Percentiles rank a stretch among this genome's conserved stretches.
These are phyloP conservation scores for Wasmannia auropunctata DNA, from an alignment of 1,140 invertebrate genomes.

Conservation along the genomic window DNA sequence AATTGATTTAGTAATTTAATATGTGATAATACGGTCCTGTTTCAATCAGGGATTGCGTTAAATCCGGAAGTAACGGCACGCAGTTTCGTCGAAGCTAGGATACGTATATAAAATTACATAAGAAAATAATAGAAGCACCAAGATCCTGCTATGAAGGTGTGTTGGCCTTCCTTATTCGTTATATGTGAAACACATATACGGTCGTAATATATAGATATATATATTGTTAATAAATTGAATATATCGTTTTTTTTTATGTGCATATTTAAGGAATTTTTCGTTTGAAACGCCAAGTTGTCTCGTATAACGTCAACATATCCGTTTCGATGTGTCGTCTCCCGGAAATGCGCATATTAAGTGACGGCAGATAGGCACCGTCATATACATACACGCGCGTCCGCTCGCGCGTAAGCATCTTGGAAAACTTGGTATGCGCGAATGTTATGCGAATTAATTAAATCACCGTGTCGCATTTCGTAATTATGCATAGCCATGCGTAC, in stretches of 20 bases:
- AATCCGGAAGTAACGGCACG: too few species aligned
- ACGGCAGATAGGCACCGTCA: background rate
- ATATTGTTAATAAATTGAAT: background rate
- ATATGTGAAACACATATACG: too few species aligned
- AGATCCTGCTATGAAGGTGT: too few species aligned
- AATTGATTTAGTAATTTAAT: too few species aligned
- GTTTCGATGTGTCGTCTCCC: background rate
- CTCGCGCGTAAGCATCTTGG: constrained; percentile 22
- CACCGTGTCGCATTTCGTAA: constrained; percentile 27
- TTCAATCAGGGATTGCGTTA: too few species aligned
- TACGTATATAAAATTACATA: too few species aligned
- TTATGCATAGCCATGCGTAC: constrained; percentile 14
- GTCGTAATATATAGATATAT: too few species aligned
- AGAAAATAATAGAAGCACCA: too few species aligned
- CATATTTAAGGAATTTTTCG: background rate
- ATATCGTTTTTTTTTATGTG: background rate
- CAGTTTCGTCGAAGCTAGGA: too few species aligned
- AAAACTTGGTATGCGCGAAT: constrained; percentile 30
- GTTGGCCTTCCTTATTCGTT: too few species aligned
- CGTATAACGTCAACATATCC: background rate
- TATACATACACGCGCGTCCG: background rate
- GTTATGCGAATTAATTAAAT: constrained; percentile 45
- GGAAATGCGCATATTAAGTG: constrained; percentile 19
- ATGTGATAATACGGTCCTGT: too few species aligned
- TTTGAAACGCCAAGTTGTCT: background rate